phyloP scores from a whole-genome alignment of 35 echinoderm and acorn worm genomes.

The Apostichopus californicus region DNA sequence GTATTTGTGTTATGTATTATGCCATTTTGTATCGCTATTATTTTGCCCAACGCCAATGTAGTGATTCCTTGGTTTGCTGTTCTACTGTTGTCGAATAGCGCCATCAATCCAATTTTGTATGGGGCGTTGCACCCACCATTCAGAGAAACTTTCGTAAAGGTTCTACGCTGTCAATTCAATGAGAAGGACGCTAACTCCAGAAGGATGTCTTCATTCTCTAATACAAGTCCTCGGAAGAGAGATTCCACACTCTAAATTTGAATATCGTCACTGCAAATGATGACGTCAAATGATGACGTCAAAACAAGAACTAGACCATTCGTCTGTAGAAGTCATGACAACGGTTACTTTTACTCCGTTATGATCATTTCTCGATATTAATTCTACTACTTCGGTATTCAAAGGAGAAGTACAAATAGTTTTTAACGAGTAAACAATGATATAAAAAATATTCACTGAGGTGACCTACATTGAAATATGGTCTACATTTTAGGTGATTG shows the following conservation, averaged over 20 bases:
- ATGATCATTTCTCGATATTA: too few relatives aligned
- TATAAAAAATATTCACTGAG: too few relatives aligned
- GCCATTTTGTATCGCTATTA: slow-evolving; percentile 18
- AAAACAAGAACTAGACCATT: too few relatives aligned
- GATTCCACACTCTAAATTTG: neutral
- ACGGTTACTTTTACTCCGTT: too few relatives aligned
- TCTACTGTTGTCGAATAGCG: slow-evolving; percentile 36
- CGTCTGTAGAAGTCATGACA: too few relatives aligned
- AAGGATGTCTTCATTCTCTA: neutral
- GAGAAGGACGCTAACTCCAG: neutral
- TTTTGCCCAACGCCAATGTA: neutral
- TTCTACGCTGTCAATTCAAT: neutral
- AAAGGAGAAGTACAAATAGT: too few relatives aligned
- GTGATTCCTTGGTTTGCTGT: slow-evolving; percentile 21
- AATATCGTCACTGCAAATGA: too few relatives aligned
- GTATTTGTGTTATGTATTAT: neutral
- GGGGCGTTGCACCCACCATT: slow-evolving; percentile 11
- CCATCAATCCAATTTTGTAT: slow-evolving; percentile 45
- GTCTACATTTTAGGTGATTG: too few relatives aligned
- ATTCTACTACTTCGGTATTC: too few relatives aligned
- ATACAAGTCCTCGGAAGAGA: neutral
- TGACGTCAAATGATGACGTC: too few relatives aligned
- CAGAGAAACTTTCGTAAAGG: neutral
- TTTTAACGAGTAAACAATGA: too few relatives aligned
- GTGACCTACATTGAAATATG: too few relatives aligned